Conservation (phyloP, 2,113 vertebrate species). For the Mobula hypostoma region DNA sequence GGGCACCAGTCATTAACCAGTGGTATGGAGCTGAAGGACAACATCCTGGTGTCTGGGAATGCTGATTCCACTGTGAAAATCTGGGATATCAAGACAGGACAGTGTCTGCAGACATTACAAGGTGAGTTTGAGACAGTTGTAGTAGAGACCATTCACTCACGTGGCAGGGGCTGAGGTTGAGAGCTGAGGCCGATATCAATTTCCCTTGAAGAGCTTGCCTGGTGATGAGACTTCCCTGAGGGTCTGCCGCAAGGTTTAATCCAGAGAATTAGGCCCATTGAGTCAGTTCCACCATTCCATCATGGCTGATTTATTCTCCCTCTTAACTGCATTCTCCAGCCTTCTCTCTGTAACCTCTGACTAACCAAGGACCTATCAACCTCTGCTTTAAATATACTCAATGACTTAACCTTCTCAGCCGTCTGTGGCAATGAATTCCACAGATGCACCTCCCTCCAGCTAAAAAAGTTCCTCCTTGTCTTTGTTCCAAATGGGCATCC, state of each 20-base stretch:
- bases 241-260: neutral
- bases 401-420: too few relatives aligned
- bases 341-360: too few relatives aligned
- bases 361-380: too few relatives aligned
- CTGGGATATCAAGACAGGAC: conserved; percentile 58
- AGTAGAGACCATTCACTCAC: neutral
- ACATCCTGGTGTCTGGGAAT: conserved; percentile 52
- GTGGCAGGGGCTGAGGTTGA: neutral
- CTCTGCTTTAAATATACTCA: too few relatives aligned
- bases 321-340: too few relatives aligned
- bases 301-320: too few relatives aligned
- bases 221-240: neutral
- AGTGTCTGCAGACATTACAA: conserved; percentile 55
- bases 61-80: conserved; percentile 56
- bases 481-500: too few relatives aligned
- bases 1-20: conserved; percentile 55
- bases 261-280: neutral
- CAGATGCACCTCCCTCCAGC: too few relatives aligned
- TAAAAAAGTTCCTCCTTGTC: too few relatives aligned
- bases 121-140: conserved; percentile 40
- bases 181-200: neutral
- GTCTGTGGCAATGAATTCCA: too few relatives aligned
- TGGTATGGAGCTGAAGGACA: conserved; percentile 52
- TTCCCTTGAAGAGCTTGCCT: neutral
- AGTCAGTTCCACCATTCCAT: too few relatives aligned